phyloP scores from a whole-genome alignment of 2,113 vertebrate species.

The Eulemur macaco region DNA sequence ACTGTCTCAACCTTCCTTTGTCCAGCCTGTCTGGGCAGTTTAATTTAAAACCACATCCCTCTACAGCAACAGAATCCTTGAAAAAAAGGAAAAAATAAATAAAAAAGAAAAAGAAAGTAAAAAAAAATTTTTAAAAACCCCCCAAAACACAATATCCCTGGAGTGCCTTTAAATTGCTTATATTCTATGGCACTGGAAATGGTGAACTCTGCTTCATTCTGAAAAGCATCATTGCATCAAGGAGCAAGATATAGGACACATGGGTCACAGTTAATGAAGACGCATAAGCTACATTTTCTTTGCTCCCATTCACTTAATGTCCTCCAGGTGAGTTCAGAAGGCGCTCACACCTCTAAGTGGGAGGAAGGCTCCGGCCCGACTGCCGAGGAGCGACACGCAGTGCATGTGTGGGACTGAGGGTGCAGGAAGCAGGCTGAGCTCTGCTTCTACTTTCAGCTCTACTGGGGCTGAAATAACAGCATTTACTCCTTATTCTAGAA shows the following conservation, averaged over 20 bases:
- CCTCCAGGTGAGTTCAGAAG: not conserved
- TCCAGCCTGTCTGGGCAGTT: not conserved
- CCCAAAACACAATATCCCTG: not conserved
- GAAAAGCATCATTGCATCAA: not conserved
- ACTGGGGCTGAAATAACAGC: not conserved
- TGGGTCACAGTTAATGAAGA: not conserved
- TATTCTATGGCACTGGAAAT: not conserved
- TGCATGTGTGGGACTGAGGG: not conserved
- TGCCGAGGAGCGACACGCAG: not conserved
- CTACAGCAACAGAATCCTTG: too few species aligned
- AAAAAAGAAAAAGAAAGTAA: too few species aligned
- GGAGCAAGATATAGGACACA: not conserved
- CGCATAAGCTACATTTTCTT: not conserved
- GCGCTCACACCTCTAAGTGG: not conserved
- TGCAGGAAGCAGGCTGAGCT: not conserved
- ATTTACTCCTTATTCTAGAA: not conserved
- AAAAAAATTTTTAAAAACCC: too few species aligned
- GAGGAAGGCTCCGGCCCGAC: not conserved
- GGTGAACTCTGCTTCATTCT: not conserved
- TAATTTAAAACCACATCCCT: not conserved
- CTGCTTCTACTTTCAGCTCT: not conserved
- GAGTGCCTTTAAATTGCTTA: not conserved
- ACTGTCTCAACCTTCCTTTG: not conserved
- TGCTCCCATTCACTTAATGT: not conserved
- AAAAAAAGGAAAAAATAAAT: too few species aligned